These are phyloP conservation scores for Papilio xuthus DNA, from an alignment of 1,140 invertebrate species.

Conservation along the genomic window DNA sequence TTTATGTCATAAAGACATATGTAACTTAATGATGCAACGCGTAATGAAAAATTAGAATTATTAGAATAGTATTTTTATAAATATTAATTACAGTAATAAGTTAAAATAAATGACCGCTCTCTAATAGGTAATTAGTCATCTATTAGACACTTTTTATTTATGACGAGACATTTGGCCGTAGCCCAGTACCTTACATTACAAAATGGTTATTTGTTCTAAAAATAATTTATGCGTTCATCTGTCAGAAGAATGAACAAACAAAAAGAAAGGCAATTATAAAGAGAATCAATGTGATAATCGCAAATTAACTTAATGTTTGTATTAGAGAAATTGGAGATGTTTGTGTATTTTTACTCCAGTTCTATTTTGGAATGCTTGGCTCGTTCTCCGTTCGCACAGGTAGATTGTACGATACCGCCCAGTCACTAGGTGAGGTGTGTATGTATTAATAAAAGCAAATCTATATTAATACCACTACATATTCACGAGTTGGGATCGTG, in stretches of 20 bases:
- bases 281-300: slow-evolving; percentile 42
- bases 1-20: background rate
- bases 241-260: slow-evolving; percentile 53
- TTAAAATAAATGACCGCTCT: slow-evolving; percentile 25
- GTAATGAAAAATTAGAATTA: background rate
- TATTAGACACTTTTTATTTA: slow-evolving; percentile 32
- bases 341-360: slow-evolving; percentile 53
- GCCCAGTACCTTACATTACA: slow-evolving; percentile 45
- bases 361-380: slow-evolving; percentile 55
- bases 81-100: slow-evolving; percentile 24
- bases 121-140: slow-evolving; percentile 28
- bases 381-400: slow-evolving; percentile 56
- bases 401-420: slow-evolving; percentile 57
- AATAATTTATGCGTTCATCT: slow-evolving; percentile 52
- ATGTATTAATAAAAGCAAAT: slow-evolving; percentile 68
- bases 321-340: slow-evolving; percentile 57
- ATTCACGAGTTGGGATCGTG: slow-evolving; percentile 58
- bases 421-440: slow-evolving; percentile 59
- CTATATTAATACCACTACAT: slow-evolving; percentile 64
- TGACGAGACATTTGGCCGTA: slow-evolving; percentile 52
- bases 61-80: background rate
- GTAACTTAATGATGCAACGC: background rate
- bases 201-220: slow-evolving; percentile 44
- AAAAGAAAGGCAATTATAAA: slow-evolving; percentile 39
- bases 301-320: slow-evolving; percentile 45